phyloP scores from a whole-genome alignment of 2,113 vertebrate species.

The Pomatorhinus ruficollis region DNA sequence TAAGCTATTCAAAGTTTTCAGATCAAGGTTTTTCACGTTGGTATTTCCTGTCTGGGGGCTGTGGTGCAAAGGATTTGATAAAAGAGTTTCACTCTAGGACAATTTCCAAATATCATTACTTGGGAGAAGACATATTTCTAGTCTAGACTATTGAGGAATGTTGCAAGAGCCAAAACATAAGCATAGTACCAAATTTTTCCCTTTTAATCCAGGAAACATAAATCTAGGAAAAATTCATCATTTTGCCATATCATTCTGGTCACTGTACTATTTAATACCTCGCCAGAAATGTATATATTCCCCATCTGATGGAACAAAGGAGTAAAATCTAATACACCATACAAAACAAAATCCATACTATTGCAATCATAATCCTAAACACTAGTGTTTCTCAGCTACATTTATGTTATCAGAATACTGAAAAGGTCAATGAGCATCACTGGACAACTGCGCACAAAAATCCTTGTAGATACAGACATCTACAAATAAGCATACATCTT shows the following conservation, averaged over 20 bases:
- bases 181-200: background rate
- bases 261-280: conserved; percentile 4
- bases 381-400: background rate
- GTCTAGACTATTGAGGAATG: conserved; percentile 6
- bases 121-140: conserved; percentile 26
- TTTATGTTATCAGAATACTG: background rate
- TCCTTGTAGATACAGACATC: background rate
- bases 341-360: background rate
- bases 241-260: background rate
- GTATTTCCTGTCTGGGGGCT: conserved; percentile 47
- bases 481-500: background rate
- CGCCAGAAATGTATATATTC: background rate
- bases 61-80: conserved; percentile 26
- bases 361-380: background rate
- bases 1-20: conserved; percentile 49
- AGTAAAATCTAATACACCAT: background rate
- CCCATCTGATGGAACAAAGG: background rate
- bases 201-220: conserved; percentile 19
- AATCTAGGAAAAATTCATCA: conserved; percentile 22
- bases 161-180: conserved; percentile 7
- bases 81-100: conserved; percentile 41
- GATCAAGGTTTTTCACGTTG: conserved; percentile 42
- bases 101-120: conserved; percentile 44
- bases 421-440: background rate
- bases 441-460: background rate